A percentile compares a stretch with the other conserved stretches of the same genome.
These are phyloP conservation scores for Zonitis immaculata DNA, from an alignment of 2,888 invertebrate genomes.

Conservation along the genomic window DNA sequence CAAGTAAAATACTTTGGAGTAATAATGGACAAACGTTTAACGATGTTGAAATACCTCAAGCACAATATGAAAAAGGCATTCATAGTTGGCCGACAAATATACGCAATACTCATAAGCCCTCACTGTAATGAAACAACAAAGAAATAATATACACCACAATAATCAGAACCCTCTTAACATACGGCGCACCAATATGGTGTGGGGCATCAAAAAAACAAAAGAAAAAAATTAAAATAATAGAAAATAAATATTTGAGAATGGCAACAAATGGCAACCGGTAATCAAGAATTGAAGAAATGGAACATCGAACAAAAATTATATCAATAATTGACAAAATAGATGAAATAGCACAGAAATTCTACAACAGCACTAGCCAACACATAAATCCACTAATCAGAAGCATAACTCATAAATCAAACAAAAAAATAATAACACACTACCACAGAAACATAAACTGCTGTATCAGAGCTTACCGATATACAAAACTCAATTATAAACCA, in stretches of 20 bases:
- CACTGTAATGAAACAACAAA: not conserved
- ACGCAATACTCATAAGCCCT: conserved; percentile 2
- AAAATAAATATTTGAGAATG: not conserved
- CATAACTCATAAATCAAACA: not conserved
- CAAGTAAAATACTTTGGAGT: no score
- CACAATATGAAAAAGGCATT: not conserved
- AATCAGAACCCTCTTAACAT: conserved; percentile 1
- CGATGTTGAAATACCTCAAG: not conserved
- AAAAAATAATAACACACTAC: not conserved
- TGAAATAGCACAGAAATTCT: not conserved
- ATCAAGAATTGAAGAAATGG: not conserved
- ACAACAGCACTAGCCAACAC: not conserved
- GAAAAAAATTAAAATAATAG: not conserved
- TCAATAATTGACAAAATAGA: not conserved
- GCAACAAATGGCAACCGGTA: not conserved
- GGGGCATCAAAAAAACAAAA: not conserved
- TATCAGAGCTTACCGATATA: not conserved
- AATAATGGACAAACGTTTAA: conserved; percentile 5
- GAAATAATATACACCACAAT: conserved; percentile 3
- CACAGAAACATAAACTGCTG: not conserved
- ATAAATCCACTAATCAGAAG: not conserved
- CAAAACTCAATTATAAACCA: no score
- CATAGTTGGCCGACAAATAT: no score
- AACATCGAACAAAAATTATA: not conserved
- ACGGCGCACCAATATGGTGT: conserved; percentile 1